phyloP scores from a whole-genome alignment of 64 coral and sea anemone genomes.

The Dendrophyllia cribrosa region DNA sequence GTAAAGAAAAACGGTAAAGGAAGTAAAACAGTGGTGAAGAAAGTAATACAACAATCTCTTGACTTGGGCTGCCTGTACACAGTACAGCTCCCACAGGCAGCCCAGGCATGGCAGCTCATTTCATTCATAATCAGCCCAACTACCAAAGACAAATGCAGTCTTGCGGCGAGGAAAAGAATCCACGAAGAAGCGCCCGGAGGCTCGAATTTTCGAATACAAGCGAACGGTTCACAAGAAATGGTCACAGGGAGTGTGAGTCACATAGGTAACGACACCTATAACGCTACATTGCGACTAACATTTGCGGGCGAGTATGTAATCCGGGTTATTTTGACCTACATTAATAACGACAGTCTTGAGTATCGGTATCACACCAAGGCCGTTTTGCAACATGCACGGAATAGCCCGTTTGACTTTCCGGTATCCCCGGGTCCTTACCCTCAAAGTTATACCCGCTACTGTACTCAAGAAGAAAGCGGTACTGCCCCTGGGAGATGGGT shows the following conservation, averaged over 20 bases:
- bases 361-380: constrained; percentile 81
- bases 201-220: constrained; percentile 83
- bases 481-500: constrained; percentile 93
- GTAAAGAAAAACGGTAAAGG: too few relatives aligned
- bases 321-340: constrained; percentile 82
- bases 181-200: not conserved
- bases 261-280: constrained; percentile 87
- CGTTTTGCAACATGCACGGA: constrained; percentile 77
- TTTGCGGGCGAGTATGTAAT: constrained; percentile 91
- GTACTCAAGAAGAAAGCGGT: constrained; percentile 87
- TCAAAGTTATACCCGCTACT: constrained; percentile 74
- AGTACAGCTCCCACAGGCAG: constrained; percentile 51
- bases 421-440: constrained; percentile 69
- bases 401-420: constrained; percentile 79
- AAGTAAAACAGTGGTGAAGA: too few relatives aligned
- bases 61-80: constrained; percentile 89
- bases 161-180: not conserved
- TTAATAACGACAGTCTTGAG: constrained; percentile 79
- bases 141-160: constrained; percentile 4
- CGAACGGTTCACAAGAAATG: constrained; percentile 90
- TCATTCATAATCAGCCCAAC: constrained; percentile 73
- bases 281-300: constrained; percentile 68
- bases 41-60: not conserved
- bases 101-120: constrained; percentile 67
- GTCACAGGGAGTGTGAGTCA: constrained; percentile 64